Base-by-base conservation (phyloP, 2,888 invertebrate genomes). In the Kuschelorhynchus macadamiae region DNA sequence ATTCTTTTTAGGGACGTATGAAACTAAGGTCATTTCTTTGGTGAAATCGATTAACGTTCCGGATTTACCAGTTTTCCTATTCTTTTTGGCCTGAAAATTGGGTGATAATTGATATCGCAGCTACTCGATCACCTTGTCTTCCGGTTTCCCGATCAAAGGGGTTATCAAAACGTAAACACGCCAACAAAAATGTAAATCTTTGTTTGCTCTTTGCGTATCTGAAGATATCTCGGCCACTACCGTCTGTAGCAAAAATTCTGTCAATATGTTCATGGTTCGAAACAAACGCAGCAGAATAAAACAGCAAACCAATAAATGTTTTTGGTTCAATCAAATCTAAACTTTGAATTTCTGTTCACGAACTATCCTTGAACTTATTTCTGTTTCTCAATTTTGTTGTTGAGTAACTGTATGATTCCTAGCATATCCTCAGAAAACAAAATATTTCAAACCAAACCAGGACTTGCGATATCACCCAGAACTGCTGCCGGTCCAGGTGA, bases 1-100 rank as follows among this genome's bases (percentile, higher is more conserved):
- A 30, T 18, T 52, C 49, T 57, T 30, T 20, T 44, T 56, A 3
- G 68, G 57, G 3, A 64, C 46, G 32, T 50, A 25, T 17, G 44
- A 50, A 20, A 25, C 25, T n/a, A n/a, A 25, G 7, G 25, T 25
- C 25, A 25, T 25, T 25, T 25, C 25, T 25, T 25, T 25, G 3
- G 25, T 25, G 7, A 25, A 25, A 7, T 7, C 25, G 7, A 62
- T 7, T 44, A 63, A 41, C 3, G 46, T 2, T 44, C 16, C 21
- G 21, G 16, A 12, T 11, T 20, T 17, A 12, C 18, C 46, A 39
- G 20, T 41, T 55, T 55, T 41, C 32, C 61, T 53, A 12, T 33
- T 32, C 17, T 18, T 50, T 18, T 61, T 50, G 7, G 30, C 42
- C 16, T 61, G 50, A 46, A 66, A 5, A 3, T 25, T 7, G 3